Percentiles rank a stretch among this genome's conserved stretches.
Evolutionary conservation across 2,113 vertebrate species (phyloP).

Genomic region (Taxidea taxus): DNA sequence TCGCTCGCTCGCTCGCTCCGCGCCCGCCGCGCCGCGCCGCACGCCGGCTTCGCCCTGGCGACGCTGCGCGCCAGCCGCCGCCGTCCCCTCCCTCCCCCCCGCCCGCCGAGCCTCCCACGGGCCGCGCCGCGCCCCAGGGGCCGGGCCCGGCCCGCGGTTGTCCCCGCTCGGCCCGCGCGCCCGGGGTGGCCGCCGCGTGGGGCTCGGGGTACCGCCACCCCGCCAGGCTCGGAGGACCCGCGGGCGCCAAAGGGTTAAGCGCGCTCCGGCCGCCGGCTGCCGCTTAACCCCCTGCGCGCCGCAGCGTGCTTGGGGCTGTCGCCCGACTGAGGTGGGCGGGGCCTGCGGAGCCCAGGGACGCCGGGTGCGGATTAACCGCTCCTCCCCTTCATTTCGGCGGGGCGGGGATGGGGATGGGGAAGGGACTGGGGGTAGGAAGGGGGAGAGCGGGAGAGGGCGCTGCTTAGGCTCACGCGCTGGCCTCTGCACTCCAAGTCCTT

Average conservation of each 20-base stretch:
- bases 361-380: neutral
- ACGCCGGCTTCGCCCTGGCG: conserved; percentile 73
- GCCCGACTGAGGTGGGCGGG: conserved; percentile 31
- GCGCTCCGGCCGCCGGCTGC: conserved; percentile 69
- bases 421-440: accelerated
- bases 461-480: accelerated
- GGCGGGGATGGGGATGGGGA: neutral
- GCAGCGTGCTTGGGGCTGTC: neutral
- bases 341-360: neutral
- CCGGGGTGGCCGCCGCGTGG: neutral
- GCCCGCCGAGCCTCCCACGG: conserved; percentile 74
- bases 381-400: neutral
- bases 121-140: conserved; percentile 68
- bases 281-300: conserved; percentile 63
- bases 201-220: conserved; percentile 6
- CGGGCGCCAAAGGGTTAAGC: conserved; percentile 75
- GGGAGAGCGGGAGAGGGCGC: neutral
- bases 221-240: conserved; percentile 10
- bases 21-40: conserved; percentile 70
- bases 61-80: conserved; percentile 70
- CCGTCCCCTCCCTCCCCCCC: conserved; percentile 48
- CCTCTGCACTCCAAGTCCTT: neutral
- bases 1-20: conserved; percentile 52
- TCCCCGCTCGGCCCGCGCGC: neutral
- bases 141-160: conserved; percentile 73